phyloP scores from a whole-genome alignment of 2,113 vertebrate genomes.

The Leuciscus idus region DNA sequence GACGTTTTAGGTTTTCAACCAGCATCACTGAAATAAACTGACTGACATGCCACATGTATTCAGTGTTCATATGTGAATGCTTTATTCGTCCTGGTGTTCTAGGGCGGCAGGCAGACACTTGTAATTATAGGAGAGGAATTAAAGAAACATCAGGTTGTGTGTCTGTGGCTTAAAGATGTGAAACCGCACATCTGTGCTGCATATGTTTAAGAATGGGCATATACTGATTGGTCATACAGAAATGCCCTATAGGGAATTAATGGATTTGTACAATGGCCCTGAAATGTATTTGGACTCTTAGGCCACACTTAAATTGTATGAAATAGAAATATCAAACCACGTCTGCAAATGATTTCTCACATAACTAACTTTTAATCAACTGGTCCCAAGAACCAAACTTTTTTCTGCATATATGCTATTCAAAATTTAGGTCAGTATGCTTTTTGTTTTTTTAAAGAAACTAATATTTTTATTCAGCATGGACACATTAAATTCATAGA shows the following conservation, averaged over 20 bases:
- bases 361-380: background rate
- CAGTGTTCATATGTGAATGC: conserved; percentile 24
- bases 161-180: conserved; percentile 49
- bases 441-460: background rate
- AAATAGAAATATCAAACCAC: background rate
- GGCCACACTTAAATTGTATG: background rate
- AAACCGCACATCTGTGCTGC: conserved; percentile 54
- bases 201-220: conserved; percentile 47
- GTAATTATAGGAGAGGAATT: conserved; percentile 53
- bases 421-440: no score
- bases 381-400: no score
- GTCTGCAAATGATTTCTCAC: background rate
- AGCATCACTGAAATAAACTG: conserved; percentile 47
- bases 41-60: conserved; percentile 31
- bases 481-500: background rate
- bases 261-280: background rate
- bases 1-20: conserved; percentile 19
- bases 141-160: conserved; percentile 53
- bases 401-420: no score
- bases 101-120: conserved; percentile 43
- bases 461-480: background rate
- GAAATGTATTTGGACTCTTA: background rate
- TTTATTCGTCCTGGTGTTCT: conserved; percentile 46
- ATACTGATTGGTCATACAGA: conserved; percentile 2
- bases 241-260: background rate